A percentile compares a stretch with the other conserved stretches of the same genome.
Evolutionary conservation across 1,140 invertebrate genomes (phyloP).

Genomic region (Pseudachorutes palmiensis): DNA sequence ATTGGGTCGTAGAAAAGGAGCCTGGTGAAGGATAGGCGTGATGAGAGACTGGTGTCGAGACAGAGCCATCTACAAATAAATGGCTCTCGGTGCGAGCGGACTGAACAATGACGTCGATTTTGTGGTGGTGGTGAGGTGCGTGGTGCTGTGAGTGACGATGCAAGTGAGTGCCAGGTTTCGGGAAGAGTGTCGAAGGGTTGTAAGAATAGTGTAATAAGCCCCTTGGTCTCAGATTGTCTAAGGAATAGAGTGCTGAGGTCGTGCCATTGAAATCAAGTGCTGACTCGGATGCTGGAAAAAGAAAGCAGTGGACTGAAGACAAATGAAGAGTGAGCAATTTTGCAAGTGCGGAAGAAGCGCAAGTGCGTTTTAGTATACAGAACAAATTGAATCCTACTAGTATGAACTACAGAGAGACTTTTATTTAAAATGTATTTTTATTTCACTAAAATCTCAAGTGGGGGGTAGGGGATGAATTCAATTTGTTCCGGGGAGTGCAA

Average conservation of each 20-base stretch:
- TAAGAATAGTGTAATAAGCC: conserved; percentile 52
- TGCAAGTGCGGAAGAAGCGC: not conserved
- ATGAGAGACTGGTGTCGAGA: conserved; percentile 43
- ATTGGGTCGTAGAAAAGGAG: conserved; percentile 40
- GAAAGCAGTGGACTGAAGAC: not conserved
- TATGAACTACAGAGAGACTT: not conserved
- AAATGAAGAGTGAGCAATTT: conserved; percentile 4
- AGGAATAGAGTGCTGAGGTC: conserved; percentile 49
- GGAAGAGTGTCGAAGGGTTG: conserved; percentile 44
- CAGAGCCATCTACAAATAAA: conserved; percentile 44
- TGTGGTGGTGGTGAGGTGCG: conserved; percentile 15
- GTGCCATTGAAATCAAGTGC: conserved; percentile 50
- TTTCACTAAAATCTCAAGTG: not conserved
- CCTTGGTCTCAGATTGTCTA: conserved; percentile 44
- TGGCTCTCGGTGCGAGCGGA: conserved; percentile 41
- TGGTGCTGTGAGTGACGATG: conserved; percentile 33
- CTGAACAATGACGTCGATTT: conserved; percentile 40
- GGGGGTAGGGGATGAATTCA: not conserved
- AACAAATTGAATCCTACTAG: not conserved
- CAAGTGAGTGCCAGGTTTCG: conserved; percentile 38
- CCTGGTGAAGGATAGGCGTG: conserved; percentile 38
- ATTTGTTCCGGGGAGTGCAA: not conserved
- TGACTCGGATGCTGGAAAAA: conserved; percentile 39
- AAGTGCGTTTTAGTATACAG: not conserved
- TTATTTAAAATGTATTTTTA: too few species aligned